These are phyloP conservation scores for Cygnus buccinator DNA, from an alignment of 2,113 vertebrate genomes.

Conservation along the genomic window DNA sequence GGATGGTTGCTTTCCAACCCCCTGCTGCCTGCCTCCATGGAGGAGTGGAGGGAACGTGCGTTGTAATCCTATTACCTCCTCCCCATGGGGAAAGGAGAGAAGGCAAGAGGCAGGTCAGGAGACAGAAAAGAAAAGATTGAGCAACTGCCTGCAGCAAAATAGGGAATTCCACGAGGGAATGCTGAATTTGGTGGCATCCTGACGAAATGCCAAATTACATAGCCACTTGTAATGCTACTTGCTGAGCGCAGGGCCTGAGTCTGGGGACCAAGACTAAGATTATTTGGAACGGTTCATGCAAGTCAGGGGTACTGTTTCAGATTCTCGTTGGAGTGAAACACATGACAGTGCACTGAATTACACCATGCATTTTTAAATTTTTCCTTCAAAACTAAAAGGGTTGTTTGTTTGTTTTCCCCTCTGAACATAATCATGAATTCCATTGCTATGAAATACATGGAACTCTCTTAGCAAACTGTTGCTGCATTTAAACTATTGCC, in stretches of 20 bases:
- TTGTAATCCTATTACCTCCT: constrained; percentile 50
- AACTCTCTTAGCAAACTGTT: neutral
- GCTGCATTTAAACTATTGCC: neutral
- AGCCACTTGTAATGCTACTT: neutral
- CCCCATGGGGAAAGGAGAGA: constrained; percentile 6
- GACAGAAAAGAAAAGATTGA: constrained; percentile 59
- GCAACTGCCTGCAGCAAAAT: constrained; percentile 21
- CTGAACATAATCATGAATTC: constrained; percentile 8
- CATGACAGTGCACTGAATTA: neutral
- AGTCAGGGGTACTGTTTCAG: constrained; percentile 3
- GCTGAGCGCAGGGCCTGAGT: neutral
- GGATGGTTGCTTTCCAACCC: constrained; percentile 10
- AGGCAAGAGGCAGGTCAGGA: constrained; percentile 33
- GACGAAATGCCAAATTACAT: neutral
- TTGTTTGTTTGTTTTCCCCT: constrained; percentile 21
- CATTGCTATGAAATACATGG: neutral
- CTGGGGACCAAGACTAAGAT: neutral
- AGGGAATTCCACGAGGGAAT: constrained; percentile 43
- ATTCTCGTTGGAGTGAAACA: neutral
- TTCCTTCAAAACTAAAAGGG: neutral
- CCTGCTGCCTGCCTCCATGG: constrained; percentile 2
- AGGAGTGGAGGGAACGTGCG: neutral
- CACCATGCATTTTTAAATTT: neutral
- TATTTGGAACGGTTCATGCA: neutral
- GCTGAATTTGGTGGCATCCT: constrained; percentile 57